A percentile compares a stretch with the other conserved stretches of the same genome.
Conservation (phyloP, 2,113 vertebrate species). For the Edolisoma coerulescens region DNA sequence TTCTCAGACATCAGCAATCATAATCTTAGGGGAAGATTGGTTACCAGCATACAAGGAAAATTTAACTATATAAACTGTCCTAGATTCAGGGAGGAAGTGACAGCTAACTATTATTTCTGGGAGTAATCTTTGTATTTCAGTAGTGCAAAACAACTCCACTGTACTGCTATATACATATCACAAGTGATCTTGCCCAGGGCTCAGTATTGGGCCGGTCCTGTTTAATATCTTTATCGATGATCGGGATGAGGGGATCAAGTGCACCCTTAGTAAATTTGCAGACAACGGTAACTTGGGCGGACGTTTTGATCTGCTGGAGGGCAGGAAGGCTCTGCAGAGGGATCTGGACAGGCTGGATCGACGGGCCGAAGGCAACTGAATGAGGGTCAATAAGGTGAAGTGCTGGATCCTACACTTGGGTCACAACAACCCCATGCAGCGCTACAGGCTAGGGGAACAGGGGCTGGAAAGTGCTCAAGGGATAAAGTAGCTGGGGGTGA, state of each 20-base stretch:
- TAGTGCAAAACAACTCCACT: not conserved
- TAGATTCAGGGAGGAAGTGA: not conserved
- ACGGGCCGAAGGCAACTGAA: not conserved
- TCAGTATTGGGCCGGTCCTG: not conserved
- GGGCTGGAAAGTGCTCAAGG: not conserved
- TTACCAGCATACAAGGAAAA: not conserved
- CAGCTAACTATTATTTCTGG: not conserved
- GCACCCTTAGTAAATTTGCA: not conserved
- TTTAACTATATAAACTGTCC: not conserved
- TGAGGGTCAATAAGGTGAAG: not conserved
- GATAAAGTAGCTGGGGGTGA: not conserved
- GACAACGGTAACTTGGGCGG: fast-evolving
- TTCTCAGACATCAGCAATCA: not conserved
- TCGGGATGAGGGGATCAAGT: fast-evolving
- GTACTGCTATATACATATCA: not conserved
- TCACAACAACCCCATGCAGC: not conserved
- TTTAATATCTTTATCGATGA: not conserved
- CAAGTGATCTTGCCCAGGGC: not conserved
- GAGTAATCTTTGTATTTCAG: not conserved
- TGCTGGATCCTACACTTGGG: not conserved
- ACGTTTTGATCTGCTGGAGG: not conserved
- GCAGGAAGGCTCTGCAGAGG: not conserved
- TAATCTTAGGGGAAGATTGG: not conserved
- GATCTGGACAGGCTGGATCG: not conserved
- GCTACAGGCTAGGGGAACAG: not conserved